Base-by-base conservation (phyloP, 2,113 vertebrate genomes). In the Xyliphius kryptos region DNA sequence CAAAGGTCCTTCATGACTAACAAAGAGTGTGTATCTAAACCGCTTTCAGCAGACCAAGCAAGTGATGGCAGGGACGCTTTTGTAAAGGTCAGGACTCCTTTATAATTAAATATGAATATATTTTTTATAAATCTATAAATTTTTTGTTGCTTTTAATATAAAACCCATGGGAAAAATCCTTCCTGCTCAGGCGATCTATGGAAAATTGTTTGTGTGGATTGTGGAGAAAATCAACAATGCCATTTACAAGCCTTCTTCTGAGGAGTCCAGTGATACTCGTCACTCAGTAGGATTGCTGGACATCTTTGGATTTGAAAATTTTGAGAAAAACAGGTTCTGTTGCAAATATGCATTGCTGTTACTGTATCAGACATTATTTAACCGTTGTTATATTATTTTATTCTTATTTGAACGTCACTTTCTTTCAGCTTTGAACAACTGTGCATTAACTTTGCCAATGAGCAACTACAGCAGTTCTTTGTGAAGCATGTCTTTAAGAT, bases 301-400 rank as follows among this genome's bases (percentile, higher is more conserved):
- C 71, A 99, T 99, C 83, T 99, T 99, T 72, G 96, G 96, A 20
- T 99, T 99, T 86, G 96, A 99, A 84, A 97, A 98, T 76, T 99
- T 99, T 73, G 82, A 63, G n/a, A 89, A 84, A 56, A 99, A 99
- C 81, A 99, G 96, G 96, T n/a, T n/a, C n/a, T n/a, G n/a, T n/a
- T n/a, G n/a, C n/a, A n/a, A n/a, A n/a, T n/a, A n/a, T n/a, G n/a
- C n/a, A n/a, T n/a, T n/a, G n/a, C n/a, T n/a, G n/a, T n/a, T n/a
- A n/a, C n/a, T n/a, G n/a, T n/a, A n/a, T n/a, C n/a, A n/a, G n/a
- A n/a, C n/a, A n/a, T n/a, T n/a, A n/a, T n/a, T n/a, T n/a, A n/a
- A n/a, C n/a, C n/a, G n/a, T n/a, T n/a, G n/a, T n/a, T n/a, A n/a
- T n/a, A n/a, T n/a, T n/a, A n/a, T n/a, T n/a, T n/a, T n/a, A n/a